Percentiles rank a stretch among this genome's conserved stretches.
phyloP scores from a whole-genome alignment of 2,888 invertebrate genomes.

The Congeria kusceri region DNA sequence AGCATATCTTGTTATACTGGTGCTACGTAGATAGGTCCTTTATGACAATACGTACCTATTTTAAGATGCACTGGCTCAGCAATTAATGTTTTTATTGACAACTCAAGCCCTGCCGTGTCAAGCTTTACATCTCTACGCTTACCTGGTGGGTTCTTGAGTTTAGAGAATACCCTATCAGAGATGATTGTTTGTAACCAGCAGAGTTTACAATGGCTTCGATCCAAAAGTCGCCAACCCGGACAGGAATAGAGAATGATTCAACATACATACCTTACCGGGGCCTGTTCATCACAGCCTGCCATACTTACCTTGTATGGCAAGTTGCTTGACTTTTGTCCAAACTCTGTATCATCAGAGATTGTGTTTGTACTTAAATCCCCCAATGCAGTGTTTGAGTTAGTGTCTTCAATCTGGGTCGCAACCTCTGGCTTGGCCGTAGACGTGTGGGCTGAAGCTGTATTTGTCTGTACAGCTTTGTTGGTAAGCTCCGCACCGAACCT shows the following conservation, averaged over 20 bases:
- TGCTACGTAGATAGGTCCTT: constrained; percentile 29
- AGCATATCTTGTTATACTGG: constrained; percentile 49
- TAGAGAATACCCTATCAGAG: constrained; percentile 41
- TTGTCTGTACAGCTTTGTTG: too few species aligned
- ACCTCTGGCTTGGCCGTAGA: too few species aligned
- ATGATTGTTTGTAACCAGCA: constrained; percentile 56
- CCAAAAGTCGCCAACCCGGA: constrained; percentile 6
- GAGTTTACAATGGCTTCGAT: constrained; percentile 42
- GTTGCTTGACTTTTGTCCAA: too few species aligned
- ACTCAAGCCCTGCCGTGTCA: constrained; percentile 42
- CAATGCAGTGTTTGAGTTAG: too few species aligned
- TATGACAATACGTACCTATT: constrained; percentile 15
- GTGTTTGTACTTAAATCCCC: too few species aligned
- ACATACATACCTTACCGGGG: constrained; percentile 5
- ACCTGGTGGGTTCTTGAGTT: constrained; percentile 23
- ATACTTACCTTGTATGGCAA: too few species aligned
- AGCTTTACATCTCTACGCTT: constrained; percentile 33
- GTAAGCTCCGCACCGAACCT: neutral
- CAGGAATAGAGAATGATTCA: constrained; percentile 20
- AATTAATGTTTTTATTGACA: constrained; percentile 39
- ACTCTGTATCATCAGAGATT: too few species aligned
- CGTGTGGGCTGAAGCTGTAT: too few species aligned
- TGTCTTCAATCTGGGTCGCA: too few species aligned
- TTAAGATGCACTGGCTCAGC: constrained; percentile 14
- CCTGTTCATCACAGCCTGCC: too few species aligned